Conservation (phyloP, 2,113 vertebrate genomes). For the Asarcornis scutulata region DNA sequence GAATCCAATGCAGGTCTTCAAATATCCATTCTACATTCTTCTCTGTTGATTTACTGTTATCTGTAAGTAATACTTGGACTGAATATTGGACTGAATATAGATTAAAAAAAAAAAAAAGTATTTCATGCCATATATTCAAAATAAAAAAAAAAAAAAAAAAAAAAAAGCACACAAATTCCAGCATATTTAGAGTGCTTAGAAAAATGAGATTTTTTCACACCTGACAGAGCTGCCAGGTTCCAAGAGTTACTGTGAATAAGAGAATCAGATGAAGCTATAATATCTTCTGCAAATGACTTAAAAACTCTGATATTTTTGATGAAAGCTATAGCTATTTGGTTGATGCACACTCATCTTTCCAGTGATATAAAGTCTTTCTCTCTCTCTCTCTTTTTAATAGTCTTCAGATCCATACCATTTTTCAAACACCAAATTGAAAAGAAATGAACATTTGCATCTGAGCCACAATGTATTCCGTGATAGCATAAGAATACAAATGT, state of each 20-base stretch:
- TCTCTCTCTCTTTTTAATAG: not conserved
- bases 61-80: not conserved
- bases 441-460: not conserved
- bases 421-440: not conserved
- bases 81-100: too few species aligned
- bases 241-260: conserved; percentile 1
- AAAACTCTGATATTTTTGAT: not conserved
- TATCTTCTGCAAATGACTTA: not conserved
- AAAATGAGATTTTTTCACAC: conserved; percentile 54
- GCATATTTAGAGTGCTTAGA: not conserved
- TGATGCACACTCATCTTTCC: not conserved
- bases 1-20: not conserved
- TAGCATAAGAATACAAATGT: not conserved
- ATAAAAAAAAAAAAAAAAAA: not conserved
- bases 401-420: not conserved
- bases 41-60: not conserved
- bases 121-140: not conserved
- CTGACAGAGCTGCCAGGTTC: not conserved
- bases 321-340: not conserved
- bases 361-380: not conserved
- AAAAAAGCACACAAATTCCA: not conserved
- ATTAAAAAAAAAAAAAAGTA: not conserved
- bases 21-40: not conserved
- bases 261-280: not conserved
- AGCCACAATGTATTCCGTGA: not conserved